These are phyloP conservation scores for Blera fallax DNA, from an alignment of 2,888 invertebrate genomes.

Conservation along the genomic window DNA sequence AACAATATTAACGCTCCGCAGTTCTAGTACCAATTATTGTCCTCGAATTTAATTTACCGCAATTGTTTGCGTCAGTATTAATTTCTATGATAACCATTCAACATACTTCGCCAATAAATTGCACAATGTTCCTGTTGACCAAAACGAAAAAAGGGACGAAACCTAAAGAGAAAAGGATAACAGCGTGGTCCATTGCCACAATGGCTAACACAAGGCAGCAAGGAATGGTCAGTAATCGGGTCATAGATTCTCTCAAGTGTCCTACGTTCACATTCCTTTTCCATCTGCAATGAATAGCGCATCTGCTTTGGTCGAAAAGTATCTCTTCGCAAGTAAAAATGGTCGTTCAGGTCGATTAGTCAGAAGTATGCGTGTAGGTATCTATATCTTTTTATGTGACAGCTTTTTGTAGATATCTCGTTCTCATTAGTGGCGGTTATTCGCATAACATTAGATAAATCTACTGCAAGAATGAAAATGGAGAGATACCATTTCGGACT, in stretches of 20 bases:
- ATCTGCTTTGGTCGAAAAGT: constrained; percentile 10
- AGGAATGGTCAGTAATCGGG: constrained; percentile 41
- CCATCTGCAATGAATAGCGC: constrained; percentile 39
- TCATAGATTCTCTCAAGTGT: constrained; percentile 46
- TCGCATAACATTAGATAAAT: constrained; percentile 31
- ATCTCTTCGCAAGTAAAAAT: constrained; percentile 10
- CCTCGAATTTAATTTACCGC: constrained; percentile 32
- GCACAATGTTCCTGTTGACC: not conserved
- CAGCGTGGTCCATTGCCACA: constrained; percentile 27
- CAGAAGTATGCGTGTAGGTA: not conserved
- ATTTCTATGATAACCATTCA: constrained; percentile 28
- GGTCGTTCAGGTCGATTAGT: constrained; percentile 34
- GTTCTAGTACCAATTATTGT: constrained; percentile 31
- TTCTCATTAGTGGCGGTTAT: constrained; percentile 42
- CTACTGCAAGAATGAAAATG: not conserved
- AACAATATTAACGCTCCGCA: not conserved
- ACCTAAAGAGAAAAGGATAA: constrained; percentile 17
- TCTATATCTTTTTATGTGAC: constrained; percentile 5
- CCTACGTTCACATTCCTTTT: constrained; percentile 6
- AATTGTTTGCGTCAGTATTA: constrained; percentile 41
- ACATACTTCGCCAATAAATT: constrained; percentile 37
- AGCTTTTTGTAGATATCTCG: constrained; percentile 22
- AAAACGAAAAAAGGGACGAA: not conserved
- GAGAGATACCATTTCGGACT: constrained; percentile 1
- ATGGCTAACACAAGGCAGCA: constrained; percentile 14